A percentile compares a stretch with the other conserved stretches of the same genome.
Conservation (phyloP, 2,888 invertebrate genomes). For the Troilus luridus region DNA sequence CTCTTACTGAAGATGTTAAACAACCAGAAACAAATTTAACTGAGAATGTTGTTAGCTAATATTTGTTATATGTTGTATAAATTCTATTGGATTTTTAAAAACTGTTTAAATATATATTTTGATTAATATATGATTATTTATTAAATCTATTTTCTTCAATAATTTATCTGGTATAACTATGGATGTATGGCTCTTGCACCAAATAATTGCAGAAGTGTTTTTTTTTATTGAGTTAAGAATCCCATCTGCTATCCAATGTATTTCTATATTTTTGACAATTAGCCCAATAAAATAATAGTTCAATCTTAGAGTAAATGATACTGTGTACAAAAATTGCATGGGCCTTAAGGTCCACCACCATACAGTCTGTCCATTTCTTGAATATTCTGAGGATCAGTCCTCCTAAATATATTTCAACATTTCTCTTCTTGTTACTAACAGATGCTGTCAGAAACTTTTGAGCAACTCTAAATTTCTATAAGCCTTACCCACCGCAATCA, state of each 20-base stretch:
- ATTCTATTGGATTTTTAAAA: not conserved
- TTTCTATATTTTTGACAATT: not conserved
- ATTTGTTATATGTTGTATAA: not conserved
- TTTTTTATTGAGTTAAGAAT: not conserved
- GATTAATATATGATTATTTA: not conserved
- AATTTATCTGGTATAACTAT: not conserved
- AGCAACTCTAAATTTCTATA: no score
- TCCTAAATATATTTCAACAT: no score
- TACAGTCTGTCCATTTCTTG: no score
- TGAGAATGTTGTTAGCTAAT: slow-evolving; percentile 13
- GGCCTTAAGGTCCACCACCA: no score
- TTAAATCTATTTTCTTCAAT: not conserved
- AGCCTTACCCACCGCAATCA: no score
- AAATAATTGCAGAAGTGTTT: not conserved
- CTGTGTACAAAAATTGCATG: no score
- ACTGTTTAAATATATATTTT: not conserved
- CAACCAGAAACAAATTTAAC: not conserved
- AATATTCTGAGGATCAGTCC: no score
- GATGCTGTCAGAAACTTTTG: no score
- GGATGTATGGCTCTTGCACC: not conserved
- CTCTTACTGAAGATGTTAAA: slow-evolving; percentile 29
- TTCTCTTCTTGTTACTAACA: no score
- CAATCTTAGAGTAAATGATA: no score
- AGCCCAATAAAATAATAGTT: no score
- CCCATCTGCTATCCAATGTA: not conserved